Conservation (phyloP, 2,113 vertebrate genomes). For the Eulemur macaco region DNA sequence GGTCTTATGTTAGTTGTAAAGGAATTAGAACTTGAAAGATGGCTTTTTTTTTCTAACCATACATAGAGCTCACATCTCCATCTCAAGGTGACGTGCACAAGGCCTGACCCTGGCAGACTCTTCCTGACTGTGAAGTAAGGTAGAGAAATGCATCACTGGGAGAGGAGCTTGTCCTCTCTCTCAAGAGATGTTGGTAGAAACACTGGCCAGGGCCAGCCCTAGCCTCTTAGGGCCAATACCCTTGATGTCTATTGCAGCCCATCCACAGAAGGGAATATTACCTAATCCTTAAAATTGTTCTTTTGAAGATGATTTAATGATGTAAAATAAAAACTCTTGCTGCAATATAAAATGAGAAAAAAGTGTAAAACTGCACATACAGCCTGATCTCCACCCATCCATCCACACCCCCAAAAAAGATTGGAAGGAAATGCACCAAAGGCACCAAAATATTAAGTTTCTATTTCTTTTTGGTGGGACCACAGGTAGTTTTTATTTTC, state of each 20-base stretch:
- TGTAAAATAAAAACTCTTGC: not conserved
- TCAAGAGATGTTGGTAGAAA: not conserved
- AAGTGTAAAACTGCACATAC: not conserved
- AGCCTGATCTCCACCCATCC: not conserved
- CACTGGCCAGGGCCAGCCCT: not conserved
- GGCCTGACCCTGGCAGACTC: too few species aligned
- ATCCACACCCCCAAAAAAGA: not conserved
- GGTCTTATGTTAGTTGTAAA: fast-evolving
- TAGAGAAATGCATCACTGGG: not conserved
- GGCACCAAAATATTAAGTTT: not conserved
- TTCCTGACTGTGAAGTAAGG: not conserved
- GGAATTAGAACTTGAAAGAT: not conserved
- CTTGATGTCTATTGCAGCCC: not conserved
- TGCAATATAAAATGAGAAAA: not conserved
- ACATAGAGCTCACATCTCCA: not conserved
- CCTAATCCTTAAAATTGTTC: not conserved
- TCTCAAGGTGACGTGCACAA: not conserved
- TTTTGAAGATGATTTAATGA: not conserved
- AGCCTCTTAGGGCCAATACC: not conserved
- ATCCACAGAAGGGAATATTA: not conserved
- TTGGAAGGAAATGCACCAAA: not conserved
- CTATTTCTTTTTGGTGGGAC: not conserved
- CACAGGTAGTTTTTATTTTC: constrained; percentile 7
- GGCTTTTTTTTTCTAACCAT: not conserved
- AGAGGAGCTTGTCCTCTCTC: not conserved